These are phyloP conservation scores for Pygathrix nemaeus DNA, from an alignment of 2,113 vertebrate species.

Conservation along the genomic window DNA sequence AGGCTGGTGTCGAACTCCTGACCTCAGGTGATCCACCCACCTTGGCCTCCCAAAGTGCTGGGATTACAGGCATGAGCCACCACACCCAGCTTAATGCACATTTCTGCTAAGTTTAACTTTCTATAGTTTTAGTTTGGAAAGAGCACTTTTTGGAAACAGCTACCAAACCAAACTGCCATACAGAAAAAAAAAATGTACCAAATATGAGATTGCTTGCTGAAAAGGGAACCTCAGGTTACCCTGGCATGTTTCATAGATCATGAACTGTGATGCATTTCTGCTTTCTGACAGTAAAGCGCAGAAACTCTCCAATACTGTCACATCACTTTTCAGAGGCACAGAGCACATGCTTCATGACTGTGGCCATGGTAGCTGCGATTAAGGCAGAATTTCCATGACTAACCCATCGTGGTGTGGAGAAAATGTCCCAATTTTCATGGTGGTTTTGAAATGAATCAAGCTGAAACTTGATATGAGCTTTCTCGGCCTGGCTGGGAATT, in stretches of 20 bases:
- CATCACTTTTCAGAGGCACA: not conserved
- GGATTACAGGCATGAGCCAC: no score
- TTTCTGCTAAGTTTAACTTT: not conserved
- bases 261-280: not conserved
- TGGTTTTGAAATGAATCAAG: constrained; percentile 60
- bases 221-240: not conserved
- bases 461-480: constrained; percentile 68
- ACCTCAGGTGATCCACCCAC: no score
- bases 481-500: constrained; percentile 57
- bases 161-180: not conserved
- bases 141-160: constrained; percentile 13
- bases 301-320: not conserved
- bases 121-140: not conserved
- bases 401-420: constrained; percentile 59
- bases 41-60: no score
- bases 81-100: not conserved
- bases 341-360: constrained; percentile 15
- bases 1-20: no score
- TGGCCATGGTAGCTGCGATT: constrained; percentile 37
- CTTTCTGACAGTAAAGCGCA: not conserved
- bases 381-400: constrained; percentile 71
- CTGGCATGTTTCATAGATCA: not conserved
- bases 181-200: not conserved
- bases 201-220: constrained; percentile 5
- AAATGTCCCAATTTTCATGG: constrained; percentile 72